These are phyloP conservation scores for Stenodema calcarata DNA, from an alignment of 2,888 invertebrate species.

Conservation along the genomic window DNA sequence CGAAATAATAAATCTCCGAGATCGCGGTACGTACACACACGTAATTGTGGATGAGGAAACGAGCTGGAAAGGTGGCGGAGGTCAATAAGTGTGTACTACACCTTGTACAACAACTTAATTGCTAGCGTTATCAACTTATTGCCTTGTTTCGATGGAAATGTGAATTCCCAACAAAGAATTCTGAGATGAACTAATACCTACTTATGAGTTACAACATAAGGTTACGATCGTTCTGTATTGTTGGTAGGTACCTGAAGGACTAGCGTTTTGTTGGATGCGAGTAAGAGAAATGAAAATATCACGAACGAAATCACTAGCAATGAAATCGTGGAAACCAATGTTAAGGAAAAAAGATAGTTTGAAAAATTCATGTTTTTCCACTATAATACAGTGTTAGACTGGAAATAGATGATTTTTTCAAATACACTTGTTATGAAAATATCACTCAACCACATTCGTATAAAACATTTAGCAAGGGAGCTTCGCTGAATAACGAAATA, in stretches of 20 bases:
- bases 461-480: too few species aligned
- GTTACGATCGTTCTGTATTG: neutral
- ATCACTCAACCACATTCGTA: too few species aligned
- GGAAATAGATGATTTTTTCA: too few species aligned
- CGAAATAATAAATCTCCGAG: neutral
- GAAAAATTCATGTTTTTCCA: neutral
- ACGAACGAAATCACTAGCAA: too few species aligned
- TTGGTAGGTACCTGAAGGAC: neutral
- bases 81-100: neutral
- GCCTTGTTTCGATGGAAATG: neutral
- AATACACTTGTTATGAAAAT: too few species aligned
- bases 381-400: neutral
- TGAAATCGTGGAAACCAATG: too few species aligned
- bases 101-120: neutral
- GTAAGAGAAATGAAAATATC: too few species aligned
- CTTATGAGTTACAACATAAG: neutral
- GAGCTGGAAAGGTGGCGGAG: neutral
- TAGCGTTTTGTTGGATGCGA: too few species aligned
- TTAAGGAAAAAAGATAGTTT: too few species aligned
- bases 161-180: neutral
- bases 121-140: neutral
- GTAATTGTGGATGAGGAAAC: neutral
- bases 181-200: neutral
- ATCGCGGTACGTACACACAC: neutral
- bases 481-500: too few species aligned